phyloP scores from a whole-genome alignment of 2,113 vertebrate genomes.

The Myotis lucifugus region DNA sequence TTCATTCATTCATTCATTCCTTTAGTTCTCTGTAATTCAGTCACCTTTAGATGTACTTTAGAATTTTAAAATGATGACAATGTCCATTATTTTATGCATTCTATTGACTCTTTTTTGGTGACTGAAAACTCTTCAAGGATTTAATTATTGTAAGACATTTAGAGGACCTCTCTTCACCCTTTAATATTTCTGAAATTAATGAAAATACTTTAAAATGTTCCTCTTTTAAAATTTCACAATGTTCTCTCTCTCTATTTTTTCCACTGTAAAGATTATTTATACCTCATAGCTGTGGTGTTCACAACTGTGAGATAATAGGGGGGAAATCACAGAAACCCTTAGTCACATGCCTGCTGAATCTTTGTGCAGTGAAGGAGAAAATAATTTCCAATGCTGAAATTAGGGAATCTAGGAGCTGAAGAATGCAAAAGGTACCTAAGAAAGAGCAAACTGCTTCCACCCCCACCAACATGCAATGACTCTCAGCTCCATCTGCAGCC shows the following conservation, averaged over 20 bases:
- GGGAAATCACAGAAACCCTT: background rate
- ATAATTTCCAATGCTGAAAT: background rate
- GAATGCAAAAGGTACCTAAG: background rate
- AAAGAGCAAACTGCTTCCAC: slow-evolving; percentile 2
- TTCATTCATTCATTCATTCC: background rate
- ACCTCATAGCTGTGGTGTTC: background rate
- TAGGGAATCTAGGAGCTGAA: background rate
- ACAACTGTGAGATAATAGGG: background rate
- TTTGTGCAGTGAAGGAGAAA: background rate
- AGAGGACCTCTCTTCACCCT: background rate
- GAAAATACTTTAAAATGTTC: slow-evolving; percentile 3
- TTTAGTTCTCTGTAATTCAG: background rate
- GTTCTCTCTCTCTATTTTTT: background rate
- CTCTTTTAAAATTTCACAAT: slow-evolving; percentile 10
- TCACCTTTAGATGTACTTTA: background rate
- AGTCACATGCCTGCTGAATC: background rate
- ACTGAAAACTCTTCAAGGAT: slow-evolving; percentile 19
- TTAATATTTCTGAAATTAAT: slow-evolving; percentile 19
- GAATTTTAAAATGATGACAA: slow-evolving; percentile 30
- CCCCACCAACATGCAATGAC: background rate
- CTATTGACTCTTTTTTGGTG: background rate
- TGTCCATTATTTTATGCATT: background rate
- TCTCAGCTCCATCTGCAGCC: background rate
- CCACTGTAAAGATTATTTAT: background rate
- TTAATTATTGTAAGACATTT: slow-evolving; percentile 37